Conservation (phyloP, 2,113 vertebrate species). For the Empidonax traillii region DNA sequence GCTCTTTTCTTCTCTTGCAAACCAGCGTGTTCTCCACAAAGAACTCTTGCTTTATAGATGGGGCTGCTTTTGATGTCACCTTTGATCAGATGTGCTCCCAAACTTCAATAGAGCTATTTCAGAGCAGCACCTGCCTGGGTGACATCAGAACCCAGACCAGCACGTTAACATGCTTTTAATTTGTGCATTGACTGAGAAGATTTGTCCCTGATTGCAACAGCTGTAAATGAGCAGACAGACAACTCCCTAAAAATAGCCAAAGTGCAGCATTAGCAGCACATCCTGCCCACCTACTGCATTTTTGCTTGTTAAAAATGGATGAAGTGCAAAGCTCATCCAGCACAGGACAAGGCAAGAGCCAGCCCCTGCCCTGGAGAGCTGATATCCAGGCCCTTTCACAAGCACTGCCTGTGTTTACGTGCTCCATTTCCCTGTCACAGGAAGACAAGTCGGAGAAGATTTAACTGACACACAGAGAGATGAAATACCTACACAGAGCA, state of each 20-base stretch:
- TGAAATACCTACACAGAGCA: not conserved
- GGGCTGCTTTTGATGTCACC: constrained; percentile 26
- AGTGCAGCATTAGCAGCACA: not conserved
- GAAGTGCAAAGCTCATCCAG: not conserved
- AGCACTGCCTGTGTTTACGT: too few relatives aligned
- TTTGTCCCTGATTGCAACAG: not conserved
- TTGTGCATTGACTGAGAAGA: not conserved
- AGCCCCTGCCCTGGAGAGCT: not conserved
- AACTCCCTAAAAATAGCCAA: constrained; percentile 8
- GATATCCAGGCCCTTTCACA: not conserved
- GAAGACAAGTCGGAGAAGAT: not conserved
- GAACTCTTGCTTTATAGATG: constrained; percentile 13
- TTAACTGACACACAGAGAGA: not conserved
- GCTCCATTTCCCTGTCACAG: not conserved
- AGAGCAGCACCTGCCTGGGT: not conserved
- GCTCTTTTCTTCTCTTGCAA: not conserved
- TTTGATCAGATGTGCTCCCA: constrained; percentile 23
- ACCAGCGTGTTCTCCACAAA: not conserved
- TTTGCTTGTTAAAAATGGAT: not conserved
- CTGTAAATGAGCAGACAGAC: not conserved
- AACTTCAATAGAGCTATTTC: not conserved
- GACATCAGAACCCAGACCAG: not conserved
- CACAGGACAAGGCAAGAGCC: not conserved
- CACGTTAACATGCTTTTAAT: not conserved
- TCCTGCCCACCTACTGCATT: not conserved